Conservation (phyloP, 2,113 vertebrate genomes). For the Struthio camelus region DNA sequence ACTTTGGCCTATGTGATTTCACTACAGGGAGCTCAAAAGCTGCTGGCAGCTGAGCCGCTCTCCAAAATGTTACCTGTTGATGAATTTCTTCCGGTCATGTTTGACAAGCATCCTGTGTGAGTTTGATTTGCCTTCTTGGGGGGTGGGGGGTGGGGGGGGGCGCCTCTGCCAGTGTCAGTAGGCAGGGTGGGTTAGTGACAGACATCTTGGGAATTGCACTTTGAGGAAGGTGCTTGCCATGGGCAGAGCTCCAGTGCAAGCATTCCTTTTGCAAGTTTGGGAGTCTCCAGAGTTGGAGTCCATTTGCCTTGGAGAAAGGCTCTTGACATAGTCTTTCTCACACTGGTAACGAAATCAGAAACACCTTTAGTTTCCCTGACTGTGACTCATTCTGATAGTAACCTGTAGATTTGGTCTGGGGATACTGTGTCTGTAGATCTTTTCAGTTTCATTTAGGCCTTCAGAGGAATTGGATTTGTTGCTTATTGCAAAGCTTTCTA, state of each 20-base stretch:
- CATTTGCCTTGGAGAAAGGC: too few species aligned
- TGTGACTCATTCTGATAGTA: neutral
- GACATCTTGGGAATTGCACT: too few species aligned
- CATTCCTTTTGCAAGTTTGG: neutral
- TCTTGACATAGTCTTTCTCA: too few species aligned
- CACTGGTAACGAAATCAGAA: too few species aligned
- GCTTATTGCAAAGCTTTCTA: neutral
- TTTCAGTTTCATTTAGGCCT: too few species aligned
- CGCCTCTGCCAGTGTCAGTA: too few species aligned
- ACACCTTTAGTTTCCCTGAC: neutral
- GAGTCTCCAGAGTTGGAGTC: neutral
- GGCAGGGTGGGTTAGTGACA: too few species aligned
- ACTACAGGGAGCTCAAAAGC: constrained; percentile 86
- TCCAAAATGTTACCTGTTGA: constrained; percentile 88
- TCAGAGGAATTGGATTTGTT: too few species aligned
- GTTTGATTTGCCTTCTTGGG: neutral
- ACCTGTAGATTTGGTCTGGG: neutral
- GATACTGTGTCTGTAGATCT: too few species aligned
- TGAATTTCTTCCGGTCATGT: constrained; percentile 94
- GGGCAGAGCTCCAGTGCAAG: neutral
- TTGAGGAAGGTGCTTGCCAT: neutral
- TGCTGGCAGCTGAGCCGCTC: constrained; percentile 84
- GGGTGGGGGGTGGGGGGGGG: neutral
- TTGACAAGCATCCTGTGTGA: constrained; percentile 92
- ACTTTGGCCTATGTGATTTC: constrained; percentile 90